phyloP scores from a whole-genome alignment of 2,888 invertebrate genomes.

The Drosophila paranaensis region DNA sequence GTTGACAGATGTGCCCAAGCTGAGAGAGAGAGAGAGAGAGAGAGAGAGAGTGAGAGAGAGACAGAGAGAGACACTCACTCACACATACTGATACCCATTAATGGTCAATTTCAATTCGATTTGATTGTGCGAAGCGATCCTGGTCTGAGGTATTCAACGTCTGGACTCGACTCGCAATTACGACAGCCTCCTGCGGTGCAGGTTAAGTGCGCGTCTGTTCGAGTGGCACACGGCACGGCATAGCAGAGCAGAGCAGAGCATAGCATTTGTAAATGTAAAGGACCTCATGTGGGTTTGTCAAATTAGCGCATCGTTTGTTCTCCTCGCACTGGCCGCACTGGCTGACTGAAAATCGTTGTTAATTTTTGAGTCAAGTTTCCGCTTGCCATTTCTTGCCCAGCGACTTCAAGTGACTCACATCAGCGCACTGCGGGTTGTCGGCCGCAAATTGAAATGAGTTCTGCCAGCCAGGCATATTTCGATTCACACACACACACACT shows the following conservation, averaged over 20 bases:
- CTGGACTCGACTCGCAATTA: constrained; percentile 72
- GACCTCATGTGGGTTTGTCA: constrained; percentile 81
- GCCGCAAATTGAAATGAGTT: constrained; percentile 51
- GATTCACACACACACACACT: constrained; percentile 1
- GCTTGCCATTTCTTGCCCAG: constrained; percentile 52
- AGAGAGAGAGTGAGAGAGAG: background rate
- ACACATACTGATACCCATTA: constrained; percentile 62
- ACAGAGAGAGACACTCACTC: constrained; percentile 19
- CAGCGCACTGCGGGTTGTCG: constrained; percentile 20
- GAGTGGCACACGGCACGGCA: constrained; percentile 12
- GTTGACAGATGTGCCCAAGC: constrained; percentile 19
- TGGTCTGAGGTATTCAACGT: constrained; percentile 36
- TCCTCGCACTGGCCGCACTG: background rate
- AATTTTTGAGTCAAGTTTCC: constrained; percentile 61
- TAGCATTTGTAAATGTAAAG: constrained; percentile 43
- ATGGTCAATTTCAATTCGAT: constrained; percentile 81
- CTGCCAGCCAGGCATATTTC: constrained; percentile 32
- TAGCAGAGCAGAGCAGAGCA: background rate
- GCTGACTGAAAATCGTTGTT: constrained; percentile 55
- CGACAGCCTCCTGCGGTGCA: constrained; percentile 73
- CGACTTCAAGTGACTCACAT: constrained; percentile 51
- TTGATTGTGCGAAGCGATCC: constrained; percentile 60
- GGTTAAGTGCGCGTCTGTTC: constrained; percentile 57
- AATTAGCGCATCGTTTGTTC: constrained; percentile 80
- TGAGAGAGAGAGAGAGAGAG: background rate